These are phyloP conservation scores for Crotalus helleri DNA, from an alignment of 2,113 vertebrate species.

Conservation along the genomic window DNA sequence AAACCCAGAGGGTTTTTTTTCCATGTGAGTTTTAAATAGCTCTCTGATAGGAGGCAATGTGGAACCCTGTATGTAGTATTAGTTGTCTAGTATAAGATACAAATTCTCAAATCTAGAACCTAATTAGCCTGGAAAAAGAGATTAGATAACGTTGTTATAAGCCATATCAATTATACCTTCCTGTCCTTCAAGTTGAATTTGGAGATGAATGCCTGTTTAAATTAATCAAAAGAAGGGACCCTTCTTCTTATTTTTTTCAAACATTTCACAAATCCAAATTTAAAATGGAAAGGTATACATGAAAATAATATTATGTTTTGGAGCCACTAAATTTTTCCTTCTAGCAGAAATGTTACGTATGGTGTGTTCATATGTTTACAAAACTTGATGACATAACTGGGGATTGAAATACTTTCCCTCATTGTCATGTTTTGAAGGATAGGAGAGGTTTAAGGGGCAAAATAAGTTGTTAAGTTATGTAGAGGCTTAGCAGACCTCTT, in stretches of 20 bases:
- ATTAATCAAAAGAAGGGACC: neutral
- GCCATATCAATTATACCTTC: neutral
- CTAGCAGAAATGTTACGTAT: neutral
- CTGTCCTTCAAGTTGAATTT: neutral
- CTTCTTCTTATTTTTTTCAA: neutral
- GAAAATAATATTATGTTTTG: neutral
- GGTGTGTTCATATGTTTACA: neutral
- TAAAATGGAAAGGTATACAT: neutral
- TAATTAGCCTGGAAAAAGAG: neutral
- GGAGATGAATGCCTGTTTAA: neutral
- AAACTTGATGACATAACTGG: neutral
- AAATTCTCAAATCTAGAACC: neutral
- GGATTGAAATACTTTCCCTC: neutral
- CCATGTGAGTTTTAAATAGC: neutral
- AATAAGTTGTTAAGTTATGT: neutral
- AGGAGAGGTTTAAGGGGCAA: neutral
- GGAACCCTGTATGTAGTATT: neutral
- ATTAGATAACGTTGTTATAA: neutral
- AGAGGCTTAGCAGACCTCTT: neutral
- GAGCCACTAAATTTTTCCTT: too few species aligned
- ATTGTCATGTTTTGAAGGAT: neutral
- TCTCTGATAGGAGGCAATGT: neutral
- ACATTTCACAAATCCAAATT: neutral
- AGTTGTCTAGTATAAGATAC: neutral
- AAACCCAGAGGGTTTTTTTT: neutral